These are phyloP conservation scores for Steinernema scapterisci DNA, from an alignment of 2,888 invertebrate species.

Conservation along the genomic window DNA sequence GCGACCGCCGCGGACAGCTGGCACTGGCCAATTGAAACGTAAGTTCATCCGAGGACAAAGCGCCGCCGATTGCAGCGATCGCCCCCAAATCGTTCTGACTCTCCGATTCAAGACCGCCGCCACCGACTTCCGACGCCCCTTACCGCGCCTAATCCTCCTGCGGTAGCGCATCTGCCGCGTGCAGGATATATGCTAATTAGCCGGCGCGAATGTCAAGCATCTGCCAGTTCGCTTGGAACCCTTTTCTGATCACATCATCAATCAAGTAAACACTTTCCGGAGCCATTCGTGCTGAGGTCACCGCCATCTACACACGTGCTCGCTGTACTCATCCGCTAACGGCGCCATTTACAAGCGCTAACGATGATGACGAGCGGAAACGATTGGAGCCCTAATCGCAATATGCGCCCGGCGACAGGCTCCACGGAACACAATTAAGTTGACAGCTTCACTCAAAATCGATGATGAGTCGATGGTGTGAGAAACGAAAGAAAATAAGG, in stretches of 20 bases:
- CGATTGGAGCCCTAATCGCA: neutral
- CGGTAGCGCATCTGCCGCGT: slow-evolving; percentile 15
- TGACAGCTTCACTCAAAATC: slow-evolving; percentile 28
- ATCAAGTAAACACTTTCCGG: slow-evolving; percentile 20
- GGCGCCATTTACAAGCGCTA: neutral
- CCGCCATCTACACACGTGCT: too few relatives aligned
- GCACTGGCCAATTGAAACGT: neutral
- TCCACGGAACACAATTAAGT: neutral
- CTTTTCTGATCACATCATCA: neutral
- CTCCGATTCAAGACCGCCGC: neutral
- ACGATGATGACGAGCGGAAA: neutral
- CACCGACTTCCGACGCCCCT: neutral
- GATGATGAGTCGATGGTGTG: neutral
- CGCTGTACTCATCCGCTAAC: neutral
- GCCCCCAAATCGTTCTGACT: neutral
- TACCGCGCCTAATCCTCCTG: neutral
- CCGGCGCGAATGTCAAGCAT: slow-evolving; percentile 23
- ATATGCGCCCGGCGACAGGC: neutral
- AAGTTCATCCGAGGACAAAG: neutral
- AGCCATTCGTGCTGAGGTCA: neutral
- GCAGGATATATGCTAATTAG: slow-evolving; percentile 17
- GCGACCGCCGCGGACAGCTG: slow-evolving; percentile 14
- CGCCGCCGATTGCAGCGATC: neutral
- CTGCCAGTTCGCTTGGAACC: neutral
- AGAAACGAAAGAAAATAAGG: neutral